A percentile compares a stretch with the other conserved stretches of the same genome.
These are phyloP conservation scores for Halcyon smyrnensis DNA, from an alignment of 2,797 vertebrate species.

Conservation along the genomic window DNA sequence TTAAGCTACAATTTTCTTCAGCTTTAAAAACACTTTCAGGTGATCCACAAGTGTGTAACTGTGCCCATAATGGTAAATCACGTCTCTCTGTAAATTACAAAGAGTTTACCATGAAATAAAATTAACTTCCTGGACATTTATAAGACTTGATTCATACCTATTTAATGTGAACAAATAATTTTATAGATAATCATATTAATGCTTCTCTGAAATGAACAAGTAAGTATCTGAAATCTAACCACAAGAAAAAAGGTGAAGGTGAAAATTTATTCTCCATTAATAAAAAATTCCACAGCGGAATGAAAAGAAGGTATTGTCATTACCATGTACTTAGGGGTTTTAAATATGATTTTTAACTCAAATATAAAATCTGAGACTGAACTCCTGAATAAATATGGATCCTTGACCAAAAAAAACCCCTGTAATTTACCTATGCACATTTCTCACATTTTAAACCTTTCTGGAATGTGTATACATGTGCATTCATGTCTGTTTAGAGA, in stretches of 20 bases:
- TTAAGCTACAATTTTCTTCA: background rate
- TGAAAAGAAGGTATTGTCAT: background rate
- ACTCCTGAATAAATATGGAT: background rate
- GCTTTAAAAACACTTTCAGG: background rate
- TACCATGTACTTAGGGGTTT: background rate
- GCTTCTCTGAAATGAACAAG: background rate
- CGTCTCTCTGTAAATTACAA: background rate
- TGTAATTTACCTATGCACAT: background rate
- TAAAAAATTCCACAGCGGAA: background rate
- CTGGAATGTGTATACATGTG: background rate
- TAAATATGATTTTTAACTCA: background rate
- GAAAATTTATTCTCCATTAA: background rate
- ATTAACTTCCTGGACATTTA: background rate
- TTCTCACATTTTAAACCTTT: background rate
- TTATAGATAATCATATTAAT: background rate
- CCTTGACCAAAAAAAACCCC: background rate
- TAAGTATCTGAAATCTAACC: background rate
- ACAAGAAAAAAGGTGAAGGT: background rate
- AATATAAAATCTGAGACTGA: background rate
- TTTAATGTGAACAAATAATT: background rate
- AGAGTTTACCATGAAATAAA: background rate
- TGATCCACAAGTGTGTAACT: background rate
- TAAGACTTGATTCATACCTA: background rate
- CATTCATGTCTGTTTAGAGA: background rate
- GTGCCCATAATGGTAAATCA: background rate